phyloP scores from a whole-genome alignment of 2,113 vertebrate genomes.

The Cebus imitator region DNA sequence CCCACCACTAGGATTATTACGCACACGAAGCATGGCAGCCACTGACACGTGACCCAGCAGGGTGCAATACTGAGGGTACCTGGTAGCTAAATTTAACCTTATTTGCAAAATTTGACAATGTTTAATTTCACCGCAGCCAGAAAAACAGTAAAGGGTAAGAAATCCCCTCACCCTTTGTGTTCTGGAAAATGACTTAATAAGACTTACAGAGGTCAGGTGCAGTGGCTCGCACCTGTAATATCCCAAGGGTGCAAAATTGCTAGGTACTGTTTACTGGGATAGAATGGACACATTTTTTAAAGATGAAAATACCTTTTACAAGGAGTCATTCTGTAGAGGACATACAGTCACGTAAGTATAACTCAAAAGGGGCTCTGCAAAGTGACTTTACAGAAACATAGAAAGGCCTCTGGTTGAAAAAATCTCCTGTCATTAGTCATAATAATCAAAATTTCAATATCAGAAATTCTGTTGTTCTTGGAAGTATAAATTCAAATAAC shows the following conservation, averaged over 20 bases:
- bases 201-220: neutral
- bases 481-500: neutral
- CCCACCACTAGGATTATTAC: neutral
- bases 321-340: neutral
- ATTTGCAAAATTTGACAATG: neutral
- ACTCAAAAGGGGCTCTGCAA: neutral
- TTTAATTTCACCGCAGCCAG: constrained; percentile 7
- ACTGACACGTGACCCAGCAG: neutral
- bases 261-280: neutral
- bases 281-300: neutral
- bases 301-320: neutral
- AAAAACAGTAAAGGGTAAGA: neutral
- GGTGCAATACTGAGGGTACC: neutral
- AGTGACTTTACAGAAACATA: neutral
- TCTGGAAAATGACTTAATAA: neutral
- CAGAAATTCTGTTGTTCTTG: neutral
- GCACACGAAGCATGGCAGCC: neutral
- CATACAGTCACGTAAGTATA: neutral
- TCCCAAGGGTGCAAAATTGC: neutral
- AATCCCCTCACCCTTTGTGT: neutral
- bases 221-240: neutral
- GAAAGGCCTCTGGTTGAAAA: neutral
- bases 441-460: neutral
- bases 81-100: neutral
- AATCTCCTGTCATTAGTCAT: neutral